Conservation (phyloP, 2,797 vertebrate genomes). For the Morelia viridis region DNA sequence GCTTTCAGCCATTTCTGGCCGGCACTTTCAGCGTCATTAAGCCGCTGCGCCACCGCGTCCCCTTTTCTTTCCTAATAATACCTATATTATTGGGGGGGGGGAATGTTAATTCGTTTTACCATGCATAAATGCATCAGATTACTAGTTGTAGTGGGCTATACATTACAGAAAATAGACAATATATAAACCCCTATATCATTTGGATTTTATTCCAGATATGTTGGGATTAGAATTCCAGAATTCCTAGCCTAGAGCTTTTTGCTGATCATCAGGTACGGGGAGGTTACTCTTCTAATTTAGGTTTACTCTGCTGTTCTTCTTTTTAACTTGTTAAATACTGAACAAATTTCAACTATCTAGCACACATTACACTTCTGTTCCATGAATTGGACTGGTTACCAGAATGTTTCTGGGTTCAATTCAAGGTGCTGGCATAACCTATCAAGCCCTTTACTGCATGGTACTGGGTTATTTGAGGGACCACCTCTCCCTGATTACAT, state of each 20-base stretch:
- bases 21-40: too few relatives aligned
- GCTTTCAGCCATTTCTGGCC: too few relatives aligned
- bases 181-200: background rate
- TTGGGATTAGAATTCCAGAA: background rate
- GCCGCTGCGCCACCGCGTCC: too few relatives aligned
- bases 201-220: background rate
- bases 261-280: background rate
- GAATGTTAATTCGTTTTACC: background rate
- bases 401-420: background rate
- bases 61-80: background rate
- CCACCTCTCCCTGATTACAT: too few relatives aligned
- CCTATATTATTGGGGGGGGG: background rate
- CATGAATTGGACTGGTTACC: background rate
- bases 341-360: background rate
- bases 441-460: background rate
- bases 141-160: background rate
- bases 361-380: background rate
- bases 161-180: background rate
- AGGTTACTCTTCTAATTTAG: background rate
- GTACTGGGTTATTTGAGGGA: background rate
- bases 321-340: background rate
- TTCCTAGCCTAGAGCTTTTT: background rate
- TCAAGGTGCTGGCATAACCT: background rate
- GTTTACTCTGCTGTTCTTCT: background rate
- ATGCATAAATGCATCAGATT: background rate